Conservation (phyloP, 2,888 invertebrate genomes). For the Luperina testacea region DNA sequence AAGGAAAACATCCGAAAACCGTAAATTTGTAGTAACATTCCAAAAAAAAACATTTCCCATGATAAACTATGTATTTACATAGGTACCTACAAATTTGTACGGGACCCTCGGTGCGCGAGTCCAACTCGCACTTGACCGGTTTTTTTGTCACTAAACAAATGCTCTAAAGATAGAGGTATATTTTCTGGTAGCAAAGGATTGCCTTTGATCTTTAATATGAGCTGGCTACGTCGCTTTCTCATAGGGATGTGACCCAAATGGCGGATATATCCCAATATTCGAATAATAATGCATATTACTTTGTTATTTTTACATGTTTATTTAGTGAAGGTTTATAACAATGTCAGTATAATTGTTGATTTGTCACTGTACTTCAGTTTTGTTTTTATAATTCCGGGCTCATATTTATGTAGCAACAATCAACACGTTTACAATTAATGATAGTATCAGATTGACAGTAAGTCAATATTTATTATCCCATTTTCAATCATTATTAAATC, state of each 20-base stretch:
- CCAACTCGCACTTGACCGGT: no score
- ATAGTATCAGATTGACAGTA: not conserved
- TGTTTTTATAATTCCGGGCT: not conserved
- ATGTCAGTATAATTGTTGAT: not conserved
- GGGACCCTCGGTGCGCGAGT: no score
- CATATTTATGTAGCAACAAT: no score
- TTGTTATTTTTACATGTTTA: not conserved
- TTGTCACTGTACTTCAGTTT: no score
- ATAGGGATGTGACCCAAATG: constrained; percentile 33
- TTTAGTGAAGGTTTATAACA: not conserved
- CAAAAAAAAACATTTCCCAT: no score
- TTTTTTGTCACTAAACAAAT: constrained; percentile 3
- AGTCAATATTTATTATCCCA: not conserved
- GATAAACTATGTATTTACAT: no score
- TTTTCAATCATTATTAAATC: not conserved
- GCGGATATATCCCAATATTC: constrained; percentile 26
- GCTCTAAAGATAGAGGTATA: not conserved
- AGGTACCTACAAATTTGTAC: no score
- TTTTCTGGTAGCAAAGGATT: constrained; percentile 36
- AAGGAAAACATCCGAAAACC: no score
- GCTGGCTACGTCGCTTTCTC: constrained; percentile 27
- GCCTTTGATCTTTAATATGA: constrained; percentile 48
- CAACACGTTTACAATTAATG: not conserved
- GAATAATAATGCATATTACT: not conserved
- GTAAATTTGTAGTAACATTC: no score